A percentile compares a stretch with the other conserved stretches of the same genome.
Evolutionary conservation across 2,888 invertebrate species (phyloP).

Genomic region (Acheta domesticus): DNA sequence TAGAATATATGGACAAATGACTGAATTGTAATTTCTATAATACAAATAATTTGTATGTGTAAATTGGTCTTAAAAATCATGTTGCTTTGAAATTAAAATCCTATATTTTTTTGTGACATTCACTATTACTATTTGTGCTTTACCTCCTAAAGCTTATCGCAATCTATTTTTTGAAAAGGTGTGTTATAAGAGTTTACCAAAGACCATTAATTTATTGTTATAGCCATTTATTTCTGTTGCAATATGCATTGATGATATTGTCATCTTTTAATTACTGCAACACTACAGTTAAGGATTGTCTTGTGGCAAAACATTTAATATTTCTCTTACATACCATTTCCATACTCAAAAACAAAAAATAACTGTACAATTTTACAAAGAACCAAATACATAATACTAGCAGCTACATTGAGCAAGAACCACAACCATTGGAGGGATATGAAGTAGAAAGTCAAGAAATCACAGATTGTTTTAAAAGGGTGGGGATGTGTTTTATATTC

Average conservation of each 20-base stretch:
- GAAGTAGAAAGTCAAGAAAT: slow-evolving; percentile 32
- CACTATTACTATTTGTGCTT: no score
- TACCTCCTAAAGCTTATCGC: no score
- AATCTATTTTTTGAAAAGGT: neutral
- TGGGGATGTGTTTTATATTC: neutral
- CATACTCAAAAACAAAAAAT: slow-evolving; percentile 20
- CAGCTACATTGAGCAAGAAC: slow-evolving; percentile 45
- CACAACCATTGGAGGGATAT: slow-evolving; percentile 46
- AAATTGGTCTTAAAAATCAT: no score
- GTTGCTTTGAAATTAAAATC: no score
- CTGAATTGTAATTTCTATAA: no score
- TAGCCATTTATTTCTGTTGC: slow-evolving; percentile 34
- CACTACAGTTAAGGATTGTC: slow-evolving; percentile 35
- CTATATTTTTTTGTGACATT: no score
- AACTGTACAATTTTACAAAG: slow-evolving; percentile 11
- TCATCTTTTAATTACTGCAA: slow-evolving; percentile 34
- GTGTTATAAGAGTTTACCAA: slow-evolving; percentile 27
- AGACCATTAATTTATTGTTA: slow-evolving; percentile 28
- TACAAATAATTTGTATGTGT: no score
- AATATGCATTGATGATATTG: slow-evolving; percentile 34
- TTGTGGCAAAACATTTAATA: slow-evolving; percentile 35
- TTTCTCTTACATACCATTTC: slow-evolving; percentile 22
- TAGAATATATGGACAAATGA: no score
- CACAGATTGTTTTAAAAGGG: slow-evolving; percentile 18
- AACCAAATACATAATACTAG: slow-evolving; percentile 28